Evolutionary conservation across 2,113 vertebrate genomes (phyloP).

Genomic region (Oceanites oceanicus): DNA sequence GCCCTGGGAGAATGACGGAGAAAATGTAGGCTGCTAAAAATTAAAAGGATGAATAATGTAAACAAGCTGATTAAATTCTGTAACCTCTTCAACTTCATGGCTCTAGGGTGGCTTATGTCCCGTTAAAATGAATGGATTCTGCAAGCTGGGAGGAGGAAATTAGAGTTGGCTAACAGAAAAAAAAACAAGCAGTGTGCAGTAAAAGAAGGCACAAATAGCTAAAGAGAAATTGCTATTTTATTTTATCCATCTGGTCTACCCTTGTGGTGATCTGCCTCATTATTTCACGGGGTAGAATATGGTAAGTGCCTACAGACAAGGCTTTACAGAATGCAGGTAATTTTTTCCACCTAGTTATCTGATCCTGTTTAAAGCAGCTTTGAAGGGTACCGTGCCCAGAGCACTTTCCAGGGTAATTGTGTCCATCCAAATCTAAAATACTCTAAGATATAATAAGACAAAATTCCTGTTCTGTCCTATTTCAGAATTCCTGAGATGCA

Average conservation of each 20-base stretch:
- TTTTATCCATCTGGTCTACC: neutral
- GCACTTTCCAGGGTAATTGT: neutral
- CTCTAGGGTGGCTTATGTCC: conserved; percentile 1
- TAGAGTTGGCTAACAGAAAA: neutral
- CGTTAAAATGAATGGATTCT: neutral
- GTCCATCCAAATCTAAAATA: neutral
- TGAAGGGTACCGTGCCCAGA: neutral
- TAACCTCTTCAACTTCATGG: conserved; percentile 8
- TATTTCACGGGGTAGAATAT: neutral
- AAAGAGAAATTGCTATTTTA: neutral
- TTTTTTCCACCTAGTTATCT: neutral
- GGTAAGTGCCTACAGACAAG: neutral
- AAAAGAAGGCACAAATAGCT: neutral
- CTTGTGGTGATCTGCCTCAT: neutral
- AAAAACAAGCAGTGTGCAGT: neutral
- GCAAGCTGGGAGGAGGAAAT: neutral
- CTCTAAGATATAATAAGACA: neutral
- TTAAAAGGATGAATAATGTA: conserved; percentile 37
- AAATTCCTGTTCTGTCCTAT: neutral
- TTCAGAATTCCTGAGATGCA: neutral
- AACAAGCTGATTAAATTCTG: conserved; percentile 49
- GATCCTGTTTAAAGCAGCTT: neutral
- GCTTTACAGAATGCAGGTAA: neutral
- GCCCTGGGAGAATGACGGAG: neutral
- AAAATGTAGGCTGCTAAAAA: conserved; percentile 32